phyloP scores from a whole-genome alignment of 2,113 vertebrate species.

The Tupaia tana region DNA sequence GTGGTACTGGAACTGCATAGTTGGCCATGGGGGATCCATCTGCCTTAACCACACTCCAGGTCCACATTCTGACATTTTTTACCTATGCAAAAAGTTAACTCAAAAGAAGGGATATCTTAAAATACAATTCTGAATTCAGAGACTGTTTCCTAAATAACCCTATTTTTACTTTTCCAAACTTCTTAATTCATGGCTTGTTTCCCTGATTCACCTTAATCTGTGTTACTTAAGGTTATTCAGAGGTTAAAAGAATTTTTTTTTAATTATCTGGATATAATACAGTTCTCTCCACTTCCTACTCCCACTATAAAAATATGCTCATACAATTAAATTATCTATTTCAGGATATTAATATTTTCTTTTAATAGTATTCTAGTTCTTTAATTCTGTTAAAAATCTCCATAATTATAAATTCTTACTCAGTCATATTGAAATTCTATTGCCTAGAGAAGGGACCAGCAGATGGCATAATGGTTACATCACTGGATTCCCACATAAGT shows the following conservation, averaged over 20 bases:
- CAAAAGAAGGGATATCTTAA: background rate
- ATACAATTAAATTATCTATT: background rate
- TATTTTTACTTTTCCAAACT: background rate
- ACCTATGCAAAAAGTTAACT: background rate
- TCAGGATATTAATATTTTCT: background rate
- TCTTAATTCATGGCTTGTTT: background rate
- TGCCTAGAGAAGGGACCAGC: too few species aligned
- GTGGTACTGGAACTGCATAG: too few species aligned
- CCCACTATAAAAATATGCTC: background rate
- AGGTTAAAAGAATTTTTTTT: background rate
- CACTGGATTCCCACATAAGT: too few species aligned
- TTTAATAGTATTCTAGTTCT: background rate
- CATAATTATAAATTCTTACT: background rate
- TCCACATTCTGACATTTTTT: background rate
- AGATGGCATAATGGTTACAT: too few species aligned
- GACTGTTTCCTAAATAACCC: background rate
- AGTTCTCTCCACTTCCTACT: background rate
- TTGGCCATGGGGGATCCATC: too few species aligned
- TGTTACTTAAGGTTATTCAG: background rate
- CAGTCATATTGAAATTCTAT: background rate
- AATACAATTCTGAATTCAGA: background rate
- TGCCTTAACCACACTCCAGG: too few species aligned
- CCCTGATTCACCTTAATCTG: background rate
- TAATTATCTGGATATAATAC: background rate
- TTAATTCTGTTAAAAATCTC: slow-evolving; percentile 1